Conservation (phyloP, 2,797 vertebrate species). For the Sebastes hubbsi region DNA sequence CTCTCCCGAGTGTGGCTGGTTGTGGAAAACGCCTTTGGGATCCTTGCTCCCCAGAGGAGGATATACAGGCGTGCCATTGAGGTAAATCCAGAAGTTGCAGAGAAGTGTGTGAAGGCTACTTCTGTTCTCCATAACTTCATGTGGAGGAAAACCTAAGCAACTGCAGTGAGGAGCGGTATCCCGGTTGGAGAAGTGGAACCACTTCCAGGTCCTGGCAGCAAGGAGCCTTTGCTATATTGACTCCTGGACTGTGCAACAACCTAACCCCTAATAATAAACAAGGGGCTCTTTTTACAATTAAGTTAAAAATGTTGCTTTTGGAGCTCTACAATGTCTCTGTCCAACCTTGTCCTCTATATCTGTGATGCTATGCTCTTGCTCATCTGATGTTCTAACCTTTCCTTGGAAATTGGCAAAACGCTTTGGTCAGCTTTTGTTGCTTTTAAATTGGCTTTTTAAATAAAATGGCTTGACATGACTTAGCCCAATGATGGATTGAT, state of each 20-base stretch:
- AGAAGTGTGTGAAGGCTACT: constrained; percentile 12
- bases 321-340: background rate
- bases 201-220: background rate
- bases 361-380: background rate
- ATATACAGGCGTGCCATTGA: background rate
- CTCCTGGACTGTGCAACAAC: background rate
- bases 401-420: background rate
- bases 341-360: background rate
- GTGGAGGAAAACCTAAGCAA: background rate
- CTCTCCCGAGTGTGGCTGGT: background rate
- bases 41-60: background rate
- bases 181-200: background rate
- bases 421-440: background rate
- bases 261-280: background rate
- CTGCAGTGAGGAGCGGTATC: background rate
- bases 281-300: background rate
- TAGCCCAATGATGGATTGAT: background rate
- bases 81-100: background rate
- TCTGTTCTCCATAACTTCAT: background rate
- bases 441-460: constrained; percentile 6
- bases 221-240: background rate
- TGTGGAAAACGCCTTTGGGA: constrained; percentile 4
- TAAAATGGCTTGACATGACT: background rate
- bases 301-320: background rate
- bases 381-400: background rate